Conservation (phyloP, 2,113 vertebrate species). For the Platichthys stellatus region DNA sequence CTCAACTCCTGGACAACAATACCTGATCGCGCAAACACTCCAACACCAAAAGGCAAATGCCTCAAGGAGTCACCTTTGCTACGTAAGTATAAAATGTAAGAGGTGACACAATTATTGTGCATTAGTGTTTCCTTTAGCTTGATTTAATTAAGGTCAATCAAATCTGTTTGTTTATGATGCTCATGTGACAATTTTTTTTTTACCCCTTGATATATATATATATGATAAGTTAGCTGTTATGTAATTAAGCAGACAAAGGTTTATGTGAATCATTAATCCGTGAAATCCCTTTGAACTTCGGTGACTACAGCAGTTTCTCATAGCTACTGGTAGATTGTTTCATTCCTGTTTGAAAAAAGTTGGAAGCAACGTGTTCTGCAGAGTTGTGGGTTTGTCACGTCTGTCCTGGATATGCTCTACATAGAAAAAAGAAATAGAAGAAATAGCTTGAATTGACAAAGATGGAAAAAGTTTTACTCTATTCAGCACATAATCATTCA, state of each 20-base stretch:
- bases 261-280: neutral
- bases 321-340: neutral
- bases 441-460: neutral
- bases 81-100: constrained; percentile 67
- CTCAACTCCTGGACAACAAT: constrained; percentile 5
- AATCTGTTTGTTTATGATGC: neutral
- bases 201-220: neutral
- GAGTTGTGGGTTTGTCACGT: neutral
- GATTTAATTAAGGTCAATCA: neutral
- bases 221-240: neutral
- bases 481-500: neutral
- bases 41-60: constrained; percentile 53
- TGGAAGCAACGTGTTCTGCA: neutral
- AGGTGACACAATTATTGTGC: neutral
- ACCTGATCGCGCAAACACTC: constrained; percentile 54
- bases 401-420: neutral
- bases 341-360: neutral
- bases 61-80: constrained; percentile 74
- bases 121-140: neutral
- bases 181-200: neutral
- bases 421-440: neutral
- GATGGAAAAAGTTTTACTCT: neutral
- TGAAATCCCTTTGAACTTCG: neutral
- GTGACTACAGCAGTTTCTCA: neutral
- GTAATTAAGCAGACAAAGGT: neutral